phyloP scores from a whole-genome alignment of 2,888 invertebrate genomes.

The Cataglyphis altisquamis region DNA sequence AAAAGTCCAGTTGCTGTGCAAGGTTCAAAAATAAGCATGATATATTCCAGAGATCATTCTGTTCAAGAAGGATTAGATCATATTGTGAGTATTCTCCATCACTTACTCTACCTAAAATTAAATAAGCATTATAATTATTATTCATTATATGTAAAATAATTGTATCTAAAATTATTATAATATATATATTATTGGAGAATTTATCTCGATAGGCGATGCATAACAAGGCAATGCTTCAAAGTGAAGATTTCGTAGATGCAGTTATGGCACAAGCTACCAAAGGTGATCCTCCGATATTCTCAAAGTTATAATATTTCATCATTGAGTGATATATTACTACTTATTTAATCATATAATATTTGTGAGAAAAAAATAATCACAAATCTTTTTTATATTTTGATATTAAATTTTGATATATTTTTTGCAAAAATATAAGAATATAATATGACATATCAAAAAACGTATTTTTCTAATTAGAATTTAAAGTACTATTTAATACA shows the following conservation, averaged over 20 bases:
- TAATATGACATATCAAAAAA: background rate
- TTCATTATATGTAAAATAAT: conserved; percentile 34
- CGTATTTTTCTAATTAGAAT: background rate
- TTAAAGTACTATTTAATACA: background rate
- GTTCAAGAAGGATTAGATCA: conserved; percentile 96
- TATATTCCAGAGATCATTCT: conserved; percentile 95
- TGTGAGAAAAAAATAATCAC: background rate
- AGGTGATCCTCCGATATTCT: conserved; percentile 91
- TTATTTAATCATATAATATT: background rate
- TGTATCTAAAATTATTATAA: conserved; percentile 35
- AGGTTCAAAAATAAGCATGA: conserved; percentile 93
- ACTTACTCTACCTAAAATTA: conserved; percentile 78
- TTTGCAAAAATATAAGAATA: background rate
- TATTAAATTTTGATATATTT: background rate
- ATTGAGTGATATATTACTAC: background rate
- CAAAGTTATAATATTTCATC: conserved; percentile 90
- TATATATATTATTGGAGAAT: conserved; percentile 62
- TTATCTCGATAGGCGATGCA: conserved; percentile 90
- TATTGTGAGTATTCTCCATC: conserved; percentile 90
- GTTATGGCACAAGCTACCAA: conserved; percentile 92
- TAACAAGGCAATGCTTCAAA: conserved; percentile 96
- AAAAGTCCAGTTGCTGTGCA: conserved; percentile 99
- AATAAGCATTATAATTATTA: conserved; percentile 28
- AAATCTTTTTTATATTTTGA: background rate
- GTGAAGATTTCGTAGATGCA: conserved; percentile 95